phyloP scores from a whole-genome alignment of 2,113 vertebrate genomes.

The Vulpes vulpes region DNA sequence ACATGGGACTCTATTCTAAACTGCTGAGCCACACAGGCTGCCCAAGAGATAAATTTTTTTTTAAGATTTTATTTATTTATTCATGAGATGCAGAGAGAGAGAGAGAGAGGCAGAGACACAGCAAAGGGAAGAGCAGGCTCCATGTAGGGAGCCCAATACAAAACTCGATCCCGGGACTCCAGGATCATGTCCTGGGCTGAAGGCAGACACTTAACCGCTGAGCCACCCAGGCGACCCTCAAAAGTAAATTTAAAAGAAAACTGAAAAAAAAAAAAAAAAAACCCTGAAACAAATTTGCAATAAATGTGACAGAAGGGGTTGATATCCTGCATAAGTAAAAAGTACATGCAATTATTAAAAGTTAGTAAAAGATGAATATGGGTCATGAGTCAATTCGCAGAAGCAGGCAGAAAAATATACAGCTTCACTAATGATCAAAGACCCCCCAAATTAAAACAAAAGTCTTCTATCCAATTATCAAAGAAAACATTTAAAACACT shows the following conservation, averaged over 20 bases:
- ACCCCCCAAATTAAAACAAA: slow-evolving; percentile 1
- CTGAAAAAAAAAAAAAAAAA: neutral
- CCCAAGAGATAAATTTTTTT: no score
- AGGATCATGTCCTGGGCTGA: no score
- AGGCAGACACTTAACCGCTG: no score
- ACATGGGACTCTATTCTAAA: no score
- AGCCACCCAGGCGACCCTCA: neutral
- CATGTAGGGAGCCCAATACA: no score
- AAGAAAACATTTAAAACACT: neutral
- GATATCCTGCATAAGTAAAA: neutral
- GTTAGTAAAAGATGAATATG: neutral
- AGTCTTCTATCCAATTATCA: neutral
- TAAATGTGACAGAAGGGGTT: neutral
- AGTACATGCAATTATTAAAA: neutral
- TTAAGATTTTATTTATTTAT: no score
- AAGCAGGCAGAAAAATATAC: neutral
- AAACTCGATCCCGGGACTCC: no score
- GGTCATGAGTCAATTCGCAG: neutral
- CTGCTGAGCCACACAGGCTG: no score
- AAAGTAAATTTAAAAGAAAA: slow-evolving; percentile 20
- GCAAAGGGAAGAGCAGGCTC: no score
- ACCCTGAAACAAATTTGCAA: neutral
- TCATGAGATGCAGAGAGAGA: no score
- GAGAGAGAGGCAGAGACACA: no score
- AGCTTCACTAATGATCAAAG: neutral